A percentile compares a stretch with the other conserved stretches of the same genome.
These are phyloP conservation scores for Pseudoatta argentina DNA, from an alignment of 1,140 invertebrate species.

Conservation along the genomic window DNA sequence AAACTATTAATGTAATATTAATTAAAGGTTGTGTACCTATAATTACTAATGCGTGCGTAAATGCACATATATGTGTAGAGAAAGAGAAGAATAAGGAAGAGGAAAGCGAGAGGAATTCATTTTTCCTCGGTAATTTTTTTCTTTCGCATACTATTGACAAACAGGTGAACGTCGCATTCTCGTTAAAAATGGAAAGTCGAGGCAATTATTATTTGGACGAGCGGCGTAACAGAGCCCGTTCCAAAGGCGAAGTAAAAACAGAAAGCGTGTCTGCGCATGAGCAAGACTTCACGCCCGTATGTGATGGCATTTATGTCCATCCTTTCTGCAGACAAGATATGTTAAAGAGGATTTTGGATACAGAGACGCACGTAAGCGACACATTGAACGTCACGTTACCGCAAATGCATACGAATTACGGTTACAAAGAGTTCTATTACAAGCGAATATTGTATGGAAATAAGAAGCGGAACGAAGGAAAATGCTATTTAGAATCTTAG, in stretches of 20 bases:
- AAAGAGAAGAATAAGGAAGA: not conserved
- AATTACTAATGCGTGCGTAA: too few species aligned
- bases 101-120: not conserved
- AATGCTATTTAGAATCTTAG: not conserved
- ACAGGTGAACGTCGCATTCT: slow-evolving; percentile 53
- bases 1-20: not conserved
- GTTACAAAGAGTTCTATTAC: slow-evolving; percentile 38
- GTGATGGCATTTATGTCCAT: not conserved
- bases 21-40: not conserved
- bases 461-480: not conserved
- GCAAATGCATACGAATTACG: not conserved
- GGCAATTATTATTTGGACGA: slow-evolving; percentile 72
- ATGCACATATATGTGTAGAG: not conserved
- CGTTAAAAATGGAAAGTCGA: slow-evolving; percentile 74
- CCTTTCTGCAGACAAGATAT: slow-evolving; percentile 35
- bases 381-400: slow-evolving; percentile 36
- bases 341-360: not conserved
- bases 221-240: slow-evolving; percentile 67
- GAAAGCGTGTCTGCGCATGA: slow-evolving; percentile 73
- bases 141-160: slow-evolving; percentile 23
- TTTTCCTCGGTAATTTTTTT: slow-evolving; percentile 48
- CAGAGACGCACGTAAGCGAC: slow-evolving; percentile 15
- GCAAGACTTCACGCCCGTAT: slow-evolving; percentile 67
- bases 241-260: slow-evolving; percentile 74
- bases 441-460: slow-evolving; percentile 8